Evolutionary conservation across 2,113 vertebrate species (phyloP), one percentile per base, ranked within the genome.

Genomic region (Daboia siamensis): DNA sequence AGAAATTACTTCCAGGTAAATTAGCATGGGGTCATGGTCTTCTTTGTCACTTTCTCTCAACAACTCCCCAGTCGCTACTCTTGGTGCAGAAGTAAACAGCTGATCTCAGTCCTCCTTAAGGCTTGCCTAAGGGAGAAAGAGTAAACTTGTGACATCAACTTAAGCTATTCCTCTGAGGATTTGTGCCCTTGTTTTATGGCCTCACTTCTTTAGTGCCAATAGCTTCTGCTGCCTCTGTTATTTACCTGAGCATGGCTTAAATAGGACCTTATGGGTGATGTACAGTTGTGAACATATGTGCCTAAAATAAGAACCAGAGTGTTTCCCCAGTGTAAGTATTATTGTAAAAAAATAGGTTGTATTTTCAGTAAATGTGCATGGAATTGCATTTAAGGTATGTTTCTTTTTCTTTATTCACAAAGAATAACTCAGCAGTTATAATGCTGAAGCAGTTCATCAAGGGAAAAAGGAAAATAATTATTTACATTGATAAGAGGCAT

Each of bases 61-160:
- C 2, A 23, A 54, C 33, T 88, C 8, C 86, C 17, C 44, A 90
- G 88, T 92, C 13, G 20, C 33, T 0, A 85, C n/a, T 93, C 26
- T 15, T 0, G 89, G 39, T 61, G 9, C 29, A 88, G 52, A 89
- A 92, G 91, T 89, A 54, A 88, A 88, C 11, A 93, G 46, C 15
- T 95, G 93, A 93, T 94, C 91, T 95, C 54, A 61, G 86, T 94
- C 92, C 91, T 94, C 90, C 95, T 90, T 44, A 52, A 94, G 94
- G 94, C 94, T 64, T 87, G 93, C 93, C 94, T 92, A 92, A 87
- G 90, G 94, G 80, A 93, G 52, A 91, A 91, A 86, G 26, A 26
- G n/a, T 15, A 0, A 6, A 86, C 84, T n/a, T 94, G 87, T 24
- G 90, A 90, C 87, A 93, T 4, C 56, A 89, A 21, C 64, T n/a